phyloP scores from a whole-genome alignment of 2,888 invertebrate genomes.

The Protodeltote pygarga region DNA sequence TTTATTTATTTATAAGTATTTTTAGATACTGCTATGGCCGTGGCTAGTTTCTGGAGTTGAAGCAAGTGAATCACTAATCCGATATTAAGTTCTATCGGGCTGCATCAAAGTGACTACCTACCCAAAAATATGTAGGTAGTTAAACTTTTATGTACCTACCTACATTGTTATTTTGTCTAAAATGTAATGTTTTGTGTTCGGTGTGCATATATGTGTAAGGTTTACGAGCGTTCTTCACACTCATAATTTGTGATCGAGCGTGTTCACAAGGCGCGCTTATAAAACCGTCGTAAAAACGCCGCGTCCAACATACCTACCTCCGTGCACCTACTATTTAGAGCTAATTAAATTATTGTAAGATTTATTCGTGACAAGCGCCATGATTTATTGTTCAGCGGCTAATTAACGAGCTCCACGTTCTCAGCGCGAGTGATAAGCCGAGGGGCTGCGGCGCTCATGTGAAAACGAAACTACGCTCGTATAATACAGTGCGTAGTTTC shows the following conservation, averaged over 20 bases:
- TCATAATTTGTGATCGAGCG: neutral
- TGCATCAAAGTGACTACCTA: too few species aligned
- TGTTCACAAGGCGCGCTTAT: conserved; percentile 10
- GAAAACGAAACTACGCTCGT: neutral
- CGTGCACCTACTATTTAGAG: conserved; percentile 6
- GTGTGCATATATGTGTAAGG: neutral
- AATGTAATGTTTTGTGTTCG: conserved; percentile 10
- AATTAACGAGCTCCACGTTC: conserved; percentile 26
- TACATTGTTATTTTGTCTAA: too few species aligned
- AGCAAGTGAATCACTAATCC: too few species aligned
- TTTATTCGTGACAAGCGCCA: conserved; percentile 28
- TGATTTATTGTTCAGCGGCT: conserved; percentile 34
- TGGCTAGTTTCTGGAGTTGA: too few species aligned
- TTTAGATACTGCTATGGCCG: too few species aligned
- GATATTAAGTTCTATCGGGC: too few species aligned
- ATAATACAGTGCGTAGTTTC: neutral
- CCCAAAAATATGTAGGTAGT: too few species aligned
- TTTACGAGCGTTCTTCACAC: neutral
- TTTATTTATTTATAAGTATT: too few species aligned
- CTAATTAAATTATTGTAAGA: conserved; percentile 39
- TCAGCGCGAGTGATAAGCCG: conserved; percentile 6
- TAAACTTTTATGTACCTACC: too few species aligned
- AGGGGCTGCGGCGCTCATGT: conserved; percentile 4
- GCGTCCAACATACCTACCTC: neutral
- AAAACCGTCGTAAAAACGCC: conserved; percentile 11